Evolutionary conservation across 37 sponge, comb jelly and placozoan genomes (phyloP).

Genomic region (Petrosia ficiformis): DNA sequence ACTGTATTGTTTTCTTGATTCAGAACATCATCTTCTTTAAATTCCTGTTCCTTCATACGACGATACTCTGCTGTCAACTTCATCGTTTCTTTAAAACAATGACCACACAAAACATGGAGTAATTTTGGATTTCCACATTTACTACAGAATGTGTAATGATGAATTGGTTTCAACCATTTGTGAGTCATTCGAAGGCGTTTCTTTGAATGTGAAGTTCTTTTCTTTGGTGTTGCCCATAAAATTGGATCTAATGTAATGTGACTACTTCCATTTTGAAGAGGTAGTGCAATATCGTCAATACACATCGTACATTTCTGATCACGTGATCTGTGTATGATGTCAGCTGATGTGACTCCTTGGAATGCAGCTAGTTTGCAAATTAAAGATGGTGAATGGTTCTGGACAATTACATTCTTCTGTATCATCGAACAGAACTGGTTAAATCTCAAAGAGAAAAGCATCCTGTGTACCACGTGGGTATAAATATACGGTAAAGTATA

Average conservation of each 20-base stretch:
- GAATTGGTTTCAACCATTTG: conserved; percentile 77
- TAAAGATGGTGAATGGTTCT: no score
- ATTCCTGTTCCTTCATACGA: no score
- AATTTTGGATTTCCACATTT: conserved; percentile 60
- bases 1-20: no score
- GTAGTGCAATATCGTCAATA: no score
- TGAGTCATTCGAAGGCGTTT: conserved; percentile 77
- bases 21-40: no score
- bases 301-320: no score
- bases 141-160: conserved; percentile 50
- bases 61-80: conserved; percentile 40
- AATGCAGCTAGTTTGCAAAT: background rate
- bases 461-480: background rate
- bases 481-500: background rate
- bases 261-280: no score
- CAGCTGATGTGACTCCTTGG: background rate
- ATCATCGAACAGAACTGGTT: no score
- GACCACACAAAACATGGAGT: conserved; percentile 62
- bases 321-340: no score
- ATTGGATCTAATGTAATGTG: conserved; percentile 33
- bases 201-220: conserved; percentile 71
- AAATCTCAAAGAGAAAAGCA: no score
- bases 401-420: no score
- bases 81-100: conserved; percentile 66
- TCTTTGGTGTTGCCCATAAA: conserved; percentile 82